phyloP scores from a whole-genome alignment of 2,113 vertebrate species.

The Capra hircus region DNA sequence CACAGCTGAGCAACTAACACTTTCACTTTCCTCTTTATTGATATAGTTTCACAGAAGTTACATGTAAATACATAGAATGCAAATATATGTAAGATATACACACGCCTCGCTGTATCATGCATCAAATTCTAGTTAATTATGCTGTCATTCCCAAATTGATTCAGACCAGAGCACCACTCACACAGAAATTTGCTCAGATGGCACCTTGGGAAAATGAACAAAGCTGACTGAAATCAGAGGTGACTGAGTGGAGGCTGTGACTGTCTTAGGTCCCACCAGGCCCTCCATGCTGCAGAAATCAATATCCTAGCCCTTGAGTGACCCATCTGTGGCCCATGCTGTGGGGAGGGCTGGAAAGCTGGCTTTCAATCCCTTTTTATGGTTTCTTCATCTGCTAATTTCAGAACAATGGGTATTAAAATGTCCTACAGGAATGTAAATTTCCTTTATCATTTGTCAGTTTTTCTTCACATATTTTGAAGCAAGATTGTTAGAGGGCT shows the following conservation, averaged over 20 bases:
- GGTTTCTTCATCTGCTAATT: neutral
- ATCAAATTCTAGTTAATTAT: neutral
- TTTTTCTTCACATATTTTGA: neutral
- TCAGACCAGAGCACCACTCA: neutral
- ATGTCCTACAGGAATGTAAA: neutral
- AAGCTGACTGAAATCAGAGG: neutral
- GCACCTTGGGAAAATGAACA: neutral
- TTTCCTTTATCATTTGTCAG: neutral
- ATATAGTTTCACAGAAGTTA: neutral
- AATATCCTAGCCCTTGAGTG: neutral
- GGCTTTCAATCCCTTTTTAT: neutral
- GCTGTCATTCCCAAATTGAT: neutral
- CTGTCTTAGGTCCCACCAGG: neutral
- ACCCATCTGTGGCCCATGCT: neutral
- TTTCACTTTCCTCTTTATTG: neutral
- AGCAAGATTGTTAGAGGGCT: neutral
- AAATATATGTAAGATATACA: neutral
- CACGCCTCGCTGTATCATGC: too few relatives aligned
- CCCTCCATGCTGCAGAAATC: neutral
- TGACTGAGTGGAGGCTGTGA: neutral
- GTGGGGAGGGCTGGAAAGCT: neutral
- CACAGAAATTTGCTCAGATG: neutral
- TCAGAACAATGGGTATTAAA: neutral
- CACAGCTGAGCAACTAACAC: neutral
- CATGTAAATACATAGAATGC: neutral